A percentile compares a stretch with the other conserved stretches of the same genome.
These are phyloP conservation scores for Camelus dromedarius DNA, from an alignment of 2,113 vertebrate genomes.

Conservation along the genomic window DNA sequence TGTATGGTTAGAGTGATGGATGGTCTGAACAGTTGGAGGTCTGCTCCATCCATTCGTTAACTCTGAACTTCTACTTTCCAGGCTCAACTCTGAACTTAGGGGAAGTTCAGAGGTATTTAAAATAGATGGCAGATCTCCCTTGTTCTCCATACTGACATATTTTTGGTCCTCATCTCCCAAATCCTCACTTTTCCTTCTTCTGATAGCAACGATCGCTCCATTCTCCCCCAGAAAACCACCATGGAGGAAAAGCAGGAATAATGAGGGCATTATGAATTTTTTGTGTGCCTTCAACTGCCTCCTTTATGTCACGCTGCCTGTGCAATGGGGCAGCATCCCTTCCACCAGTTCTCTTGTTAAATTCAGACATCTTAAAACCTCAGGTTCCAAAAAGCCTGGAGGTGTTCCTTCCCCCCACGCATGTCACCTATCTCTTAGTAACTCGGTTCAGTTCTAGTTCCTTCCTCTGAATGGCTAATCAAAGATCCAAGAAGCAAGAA, in stretches of 20 bases:
- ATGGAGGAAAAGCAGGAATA: background rate
- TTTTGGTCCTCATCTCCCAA: background rate
- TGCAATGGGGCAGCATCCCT: background rate
- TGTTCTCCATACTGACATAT: background rate
- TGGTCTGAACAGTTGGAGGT: background rate
- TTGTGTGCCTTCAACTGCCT: background rate
- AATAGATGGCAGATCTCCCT: background rate
- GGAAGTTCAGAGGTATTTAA: constrained; percentile 22
- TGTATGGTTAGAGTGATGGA: background rate
- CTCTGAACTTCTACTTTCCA: constrained; percentile 17
- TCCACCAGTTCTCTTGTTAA: background rate
- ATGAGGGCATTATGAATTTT: background rate
- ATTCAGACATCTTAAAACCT: constrained; percentile 47
- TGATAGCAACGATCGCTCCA: background rate
- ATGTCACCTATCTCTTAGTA: constrained; percentile 59
- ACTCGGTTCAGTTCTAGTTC: constrained; percentile 43
- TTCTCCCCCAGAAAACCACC: background rate
- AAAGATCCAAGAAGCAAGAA: constrained; percentile 53
- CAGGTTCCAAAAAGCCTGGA: constrained; percentile 51
- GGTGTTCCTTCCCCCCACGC: constrained; percentile 41
- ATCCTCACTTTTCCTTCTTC: background rate
- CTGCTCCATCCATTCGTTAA: constrained; percentile 1
- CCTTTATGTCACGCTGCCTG: background rate
- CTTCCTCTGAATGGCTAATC: constrained; percentile 42
- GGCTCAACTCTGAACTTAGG: background rate